Conservation (phyloP, 2,113 vertebrate species). For the Perca schrenkii region DNA sequence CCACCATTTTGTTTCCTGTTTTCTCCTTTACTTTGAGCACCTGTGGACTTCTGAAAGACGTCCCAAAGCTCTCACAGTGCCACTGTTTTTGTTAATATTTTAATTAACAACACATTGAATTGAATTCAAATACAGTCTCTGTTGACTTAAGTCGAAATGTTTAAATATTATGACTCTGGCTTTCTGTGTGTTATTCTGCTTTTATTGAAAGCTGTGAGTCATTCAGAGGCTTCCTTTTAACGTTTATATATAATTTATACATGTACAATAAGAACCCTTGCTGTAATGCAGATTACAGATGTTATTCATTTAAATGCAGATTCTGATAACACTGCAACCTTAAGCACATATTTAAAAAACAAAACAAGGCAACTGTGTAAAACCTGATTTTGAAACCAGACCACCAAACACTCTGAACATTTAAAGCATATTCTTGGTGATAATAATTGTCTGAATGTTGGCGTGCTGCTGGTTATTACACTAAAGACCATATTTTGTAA, state of each 20-base stretch:
- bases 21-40: not conserved
- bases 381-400: not conserved
- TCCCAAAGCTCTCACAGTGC: not conserved
- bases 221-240: not conserved
- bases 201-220: not conserved
- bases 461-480: not conserved
- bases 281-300: not conserved
- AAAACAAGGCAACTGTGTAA: not conserved
- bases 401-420: not conserved
- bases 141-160: not conserved
- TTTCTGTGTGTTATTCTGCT: not conserved
- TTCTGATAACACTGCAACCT: not conserved
- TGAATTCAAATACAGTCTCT: not conserved
- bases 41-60: not conserved
- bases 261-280: not conserved
- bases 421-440: not conserved
- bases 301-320: constrained; percentile 4
- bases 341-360: not conserved
- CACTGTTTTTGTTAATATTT: not conserved
- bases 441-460: not conserved
- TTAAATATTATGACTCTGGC: constrained; percentile 1
- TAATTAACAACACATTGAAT: not conserved
- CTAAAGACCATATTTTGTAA: not conserved
- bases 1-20: not conserved
- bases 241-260: not conserved